Base-by-base conservation (phyloP, 2,888 invertebrate species). In the Capitulum mitella region DNA sequence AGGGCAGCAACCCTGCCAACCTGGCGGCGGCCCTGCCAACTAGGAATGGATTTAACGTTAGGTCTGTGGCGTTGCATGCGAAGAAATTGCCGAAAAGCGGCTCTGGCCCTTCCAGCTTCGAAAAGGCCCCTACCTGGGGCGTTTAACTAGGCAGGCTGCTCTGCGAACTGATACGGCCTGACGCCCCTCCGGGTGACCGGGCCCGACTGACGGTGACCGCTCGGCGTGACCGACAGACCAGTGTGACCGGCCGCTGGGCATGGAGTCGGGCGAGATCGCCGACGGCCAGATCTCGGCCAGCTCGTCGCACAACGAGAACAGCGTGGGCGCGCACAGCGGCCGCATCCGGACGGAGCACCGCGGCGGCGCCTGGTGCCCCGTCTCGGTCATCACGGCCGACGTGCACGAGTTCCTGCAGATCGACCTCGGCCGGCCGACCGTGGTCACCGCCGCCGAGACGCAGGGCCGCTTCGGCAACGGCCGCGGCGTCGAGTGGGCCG, bases 271-370 rank as follows among this genome's bases (percentile, higher is more conserved):
- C 14, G 84, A 82, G 76, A 87, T 87, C 78, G 83, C 84, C 64
- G 86, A 87, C 82, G 83, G 83, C 54, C 85, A 86, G 80, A 85
- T 87, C 80, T 84, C 85, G 12, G 87, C 87, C 74, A 86, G 86
- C 78, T 86, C 86, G 5, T 85, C 85, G 34, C 87, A 86, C 81
- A 75, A 75, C 46, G 86, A 87, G 81, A 58, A 79, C 76, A 79
- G 77, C 64, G 81, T 81, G 22, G 48, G 75, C 16, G 29, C 75
- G 43, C 43, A 32, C 46, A 75, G 46, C 75, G 75, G 75, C 78
- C 80, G 81, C 46, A 79, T 81, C 6, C 79, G 79, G 48, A 78
- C 78, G 48, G 81, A 81, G 77, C 77, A 76, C 43, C 76, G 79
- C 48, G 81, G 80, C 32, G 80, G 80, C 1, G 80, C 80, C 74